A percentile compares a stretch with the other conserved stretches of the same genome.
phyloP scores from a whole-genome alignment of 2,113 vertebrate genomes.

The Percopsis transmontana region DNA sequence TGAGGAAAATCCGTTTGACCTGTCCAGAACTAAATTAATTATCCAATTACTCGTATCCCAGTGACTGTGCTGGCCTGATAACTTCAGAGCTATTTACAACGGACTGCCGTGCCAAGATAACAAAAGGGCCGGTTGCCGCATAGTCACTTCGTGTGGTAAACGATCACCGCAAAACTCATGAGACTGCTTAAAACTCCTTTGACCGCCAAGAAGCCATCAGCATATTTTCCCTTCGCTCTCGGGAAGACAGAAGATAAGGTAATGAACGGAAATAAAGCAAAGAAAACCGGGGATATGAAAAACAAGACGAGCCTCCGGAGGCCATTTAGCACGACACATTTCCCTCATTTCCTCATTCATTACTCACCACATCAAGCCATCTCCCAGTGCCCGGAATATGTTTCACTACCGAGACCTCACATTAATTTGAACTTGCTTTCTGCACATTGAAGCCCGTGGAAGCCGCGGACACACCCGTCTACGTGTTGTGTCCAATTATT shows the following conservation, averaged over 20 bases:
- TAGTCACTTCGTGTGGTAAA: slow-evolving; percentile 69
- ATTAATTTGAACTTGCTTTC: slow-evolving; percentile 51
- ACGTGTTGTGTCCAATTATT: slow-evolving; percentile 32
- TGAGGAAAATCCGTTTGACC: slow-evolving; percentile 72
- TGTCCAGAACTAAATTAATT: slow-evolving; percentile 78
- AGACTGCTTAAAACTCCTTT: slow-evolving; percentile 37
- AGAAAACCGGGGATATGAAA: not conserved
- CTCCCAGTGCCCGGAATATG: slow-evolving; percentile 7
- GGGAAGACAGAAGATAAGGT: slow-evolving; percentile 26
- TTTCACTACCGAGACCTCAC: slow-evolving; percentile 40
- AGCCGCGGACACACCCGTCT: not conserved
- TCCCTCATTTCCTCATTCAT: slow-evolving; percentile 21
- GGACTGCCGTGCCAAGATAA: slow-evolving; percentile 70
- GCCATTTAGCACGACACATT: slow-evolving; percentile 12
- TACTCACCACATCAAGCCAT: slow-evolving; percentile 22
- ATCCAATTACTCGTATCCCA: slow-evolving; percentile 76
- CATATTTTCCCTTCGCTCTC: slow-evolving; percentile 39
- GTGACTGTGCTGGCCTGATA: slow-evolving; percentile 75
- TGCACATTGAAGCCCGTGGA: not conserved
- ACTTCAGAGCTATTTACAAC: slow-evolving; percentile 73
- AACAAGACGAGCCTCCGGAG: slow-evolving; percentile 13
- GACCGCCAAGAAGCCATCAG: slow-evolving; percentile 49
- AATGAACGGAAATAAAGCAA: slow-evolving; percentile 22
- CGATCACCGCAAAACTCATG: slow-evolving; percentile 49
- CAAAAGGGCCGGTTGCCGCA: slow-evolving; percentile 61